Evolutionary conservation across 2,888 invertebrate genomes (phyloP), one percentile per base, ranked within the genome.

Genomic region (Drosophila testacea): DNA sequence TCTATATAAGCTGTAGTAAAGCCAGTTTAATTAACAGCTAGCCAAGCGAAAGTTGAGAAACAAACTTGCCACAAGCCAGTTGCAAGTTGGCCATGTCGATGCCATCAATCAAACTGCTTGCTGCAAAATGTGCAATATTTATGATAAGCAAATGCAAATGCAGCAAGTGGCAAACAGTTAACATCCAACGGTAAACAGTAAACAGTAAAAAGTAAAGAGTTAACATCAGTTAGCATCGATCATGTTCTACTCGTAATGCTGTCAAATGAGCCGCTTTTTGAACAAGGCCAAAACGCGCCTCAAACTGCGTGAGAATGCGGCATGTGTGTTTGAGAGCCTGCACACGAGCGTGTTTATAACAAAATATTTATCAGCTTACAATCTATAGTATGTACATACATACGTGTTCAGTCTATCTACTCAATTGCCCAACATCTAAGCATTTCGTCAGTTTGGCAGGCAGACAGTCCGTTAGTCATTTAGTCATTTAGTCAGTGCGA

Each of bases 81-180:
- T 42, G 54, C 54, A 22, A 42, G 42, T 42, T 30, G 32, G 27
- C 28, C 32, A 42, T 42, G 48, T 42, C 30, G 32, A 30, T 41
- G 46, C 38, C 73, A 78, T 83, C 67, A 70, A 88, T 88, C 75
- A 80, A 69, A 27, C 30, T 13, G 56, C 61, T 59, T 48, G 54
- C 16, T 41, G 79, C 61, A 42, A 42, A 42, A 61, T 48, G 46
- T 65, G 66, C 61, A 73, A 16, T 56, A 50, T 44, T 75, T 83
- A 77, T 84, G 82, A 89, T 81, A 84, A 76, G 73, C 63, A 34
- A 87, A 38, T 87, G 87, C 89, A 86, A 88, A 88, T 61, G 77
- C 57, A 55, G 51, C 62, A 50, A 54, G 42, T 28, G 44, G 34
- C 34, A 62, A 69, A 66, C 64, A 73, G 66, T 46, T 61, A 63